Evolutionary conservation across 2,797 vertebrate genomes (phyloP), one percentile per base, ranked within the genome.

Genomic region (Alcedo quadribrachys): DNA sequence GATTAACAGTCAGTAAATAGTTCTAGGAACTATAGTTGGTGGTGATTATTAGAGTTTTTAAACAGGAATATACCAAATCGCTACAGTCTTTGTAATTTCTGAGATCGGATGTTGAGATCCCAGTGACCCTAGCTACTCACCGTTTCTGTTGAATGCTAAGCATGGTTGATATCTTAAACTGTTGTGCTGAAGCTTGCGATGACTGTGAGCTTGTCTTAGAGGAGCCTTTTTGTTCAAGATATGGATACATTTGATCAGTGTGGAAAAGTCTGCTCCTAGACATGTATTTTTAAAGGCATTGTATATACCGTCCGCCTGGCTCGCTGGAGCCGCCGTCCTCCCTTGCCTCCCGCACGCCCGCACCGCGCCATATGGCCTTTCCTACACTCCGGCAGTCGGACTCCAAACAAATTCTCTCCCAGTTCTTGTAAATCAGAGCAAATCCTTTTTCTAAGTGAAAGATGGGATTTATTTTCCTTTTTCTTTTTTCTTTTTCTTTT

Each of bases 161-260:
- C 97, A 98, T 97, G 98, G 96, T 95, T 32, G 75, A 83, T 97
- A 83, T 96, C 97, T 96, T 97, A 97, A 95, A 96, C 94, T 94
- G 76, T 95, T 96, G 97, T 97, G 96, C 97, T 93, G 97, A 97
- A 95, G 97, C 97, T 97, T 97, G 97, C 97, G 67, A 90, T 97
- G 97, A 91, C 95, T 94, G 97, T 98, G 96, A 97, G 95, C 95
- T 92, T 97, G 76, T 97, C 96, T 96, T 95, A 96, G 95, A 97
- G 94, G 95, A 97, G 85, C 82, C 92, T 92, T 97, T 69, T 96
- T 96, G 95, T 96, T 95, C 96, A 48, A 95, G 95, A 97, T 95
- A 95, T 96, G 95, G 96, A 85, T 97, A 93, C 96, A 85, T 95
- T 91, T 87, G 96, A 82, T 96, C 94, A 95, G 96, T 96, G 96